phyloP scores from a whole-genome alignment of 2,113 vertebrate genomes.

The Passer montanus region DNA sequence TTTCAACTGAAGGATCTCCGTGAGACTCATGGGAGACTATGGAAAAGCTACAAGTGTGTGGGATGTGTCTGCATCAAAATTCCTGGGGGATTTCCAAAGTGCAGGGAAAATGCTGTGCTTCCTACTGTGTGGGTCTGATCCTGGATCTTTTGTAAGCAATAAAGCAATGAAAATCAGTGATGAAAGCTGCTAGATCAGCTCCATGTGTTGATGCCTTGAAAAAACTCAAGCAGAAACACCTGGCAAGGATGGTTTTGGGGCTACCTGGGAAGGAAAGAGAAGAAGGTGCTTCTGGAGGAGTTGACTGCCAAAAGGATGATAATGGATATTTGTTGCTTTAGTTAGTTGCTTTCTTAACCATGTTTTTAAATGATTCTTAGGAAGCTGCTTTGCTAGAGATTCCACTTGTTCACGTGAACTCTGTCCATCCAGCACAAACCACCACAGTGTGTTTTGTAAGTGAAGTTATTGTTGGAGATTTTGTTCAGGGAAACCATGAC shows the following conservation, averaged over 20 bases:
- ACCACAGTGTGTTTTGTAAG: conserved; percentile 69
- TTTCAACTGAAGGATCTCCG: conserved; percentile 84
- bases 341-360: not conserved
- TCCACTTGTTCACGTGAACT: conserved; percentile 64
- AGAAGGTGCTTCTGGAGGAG: not conserved
- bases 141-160: not conserved
- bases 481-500: conserved; percentile 10
- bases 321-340: not conserved
- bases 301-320: not conserved
- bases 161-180: not conserved
- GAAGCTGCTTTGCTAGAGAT: conserved; percentile 78
- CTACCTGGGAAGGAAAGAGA: not conserved
- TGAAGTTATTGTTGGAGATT: conserved; percentile 65
- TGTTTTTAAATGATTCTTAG: conserved; percentile 40
- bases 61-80: not conserved
- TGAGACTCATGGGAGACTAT: conserved; percentile 73
- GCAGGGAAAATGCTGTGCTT: not conserved
- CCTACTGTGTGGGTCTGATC: not conserved
- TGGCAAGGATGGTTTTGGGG: not conserved
- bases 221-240: not conserved
- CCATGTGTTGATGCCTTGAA: not conserved
- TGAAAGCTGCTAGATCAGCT: not conserved
- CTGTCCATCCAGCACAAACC: not conserved
- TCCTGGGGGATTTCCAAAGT: not conserved
- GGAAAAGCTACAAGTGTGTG: conserved; percentile 76